These are phyloP conservation scores for Andrena bucephala DNA, from an alignment of 2,888 invertebrate genomes.

Conservation along the genomic window DNA sequence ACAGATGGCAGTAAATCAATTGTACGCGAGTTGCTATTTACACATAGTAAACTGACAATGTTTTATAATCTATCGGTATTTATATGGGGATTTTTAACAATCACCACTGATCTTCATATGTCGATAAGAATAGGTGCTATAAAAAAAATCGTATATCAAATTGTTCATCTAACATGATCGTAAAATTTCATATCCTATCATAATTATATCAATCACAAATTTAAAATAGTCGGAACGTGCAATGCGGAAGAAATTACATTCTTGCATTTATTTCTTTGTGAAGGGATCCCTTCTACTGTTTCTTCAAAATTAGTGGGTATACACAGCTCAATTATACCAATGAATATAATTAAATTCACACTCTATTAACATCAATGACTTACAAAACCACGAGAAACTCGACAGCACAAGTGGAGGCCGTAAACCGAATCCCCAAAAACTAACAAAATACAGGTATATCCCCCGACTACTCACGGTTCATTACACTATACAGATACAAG, in stretches of 20 bases:
- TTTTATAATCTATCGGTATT: background rate
- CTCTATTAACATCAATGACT: background rate
- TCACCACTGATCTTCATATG: too few species aligned
- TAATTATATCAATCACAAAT: background rate
- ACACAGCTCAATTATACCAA: background rate
- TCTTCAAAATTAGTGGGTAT: background rate
- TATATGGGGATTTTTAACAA: too few species aligned
- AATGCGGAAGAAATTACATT: background rate
- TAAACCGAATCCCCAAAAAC: background rate
- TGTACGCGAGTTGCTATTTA: background rate
- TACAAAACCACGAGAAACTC: background rate
- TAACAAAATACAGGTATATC: background rate
- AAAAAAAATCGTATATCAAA: too few species aligned
- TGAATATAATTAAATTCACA: conserved; percentile 4
- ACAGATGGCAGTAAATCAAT: background rate
- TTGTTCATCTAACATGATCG: too few species aligned
- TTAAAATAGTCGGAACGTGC: background rate
- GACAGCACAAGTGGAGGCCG: background rate
- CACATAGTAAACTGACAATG: background rate
- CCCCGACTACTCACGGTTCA: too few species aligned
- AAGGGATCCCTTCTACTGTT: background rate
- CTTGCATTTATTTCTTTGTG: background rate
- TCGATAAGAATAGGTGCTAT: too few species aligned
- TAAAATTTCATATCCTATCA: too few species aligned
- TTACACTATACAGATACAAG: too few species aligned